Evolutionary conservation across 2,888 invertebrate genomes (phyloP).

Genomic region (Phymatocera aterrima): DNA sequence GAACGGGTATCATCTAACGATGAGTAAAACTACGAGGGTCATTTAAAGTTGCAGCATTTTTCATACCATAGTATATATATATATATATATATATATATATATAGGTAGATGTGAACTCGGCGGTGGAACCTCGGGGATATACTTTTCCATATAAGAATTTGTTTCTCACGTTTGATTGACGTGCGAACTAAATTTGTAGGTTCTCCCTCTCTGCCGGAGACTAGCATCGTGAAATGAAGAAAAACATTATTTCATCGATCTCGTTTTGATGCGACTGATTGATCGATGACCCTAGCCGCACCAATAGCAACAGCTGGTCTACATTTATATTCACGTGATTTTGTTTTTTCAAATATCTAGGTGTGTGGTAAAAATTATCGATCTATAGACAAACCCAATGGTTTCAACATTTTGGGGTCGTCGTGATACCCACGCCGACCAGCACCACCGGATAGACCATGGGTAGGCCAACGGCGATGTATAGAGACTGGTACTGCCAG

Average conservation of each 20-base stretch:
- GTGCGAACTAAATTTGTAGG: neutral
- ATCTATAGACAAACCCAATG: slow-evolving; percentile 27
- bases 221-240: neutral
- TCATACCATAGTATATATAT: neutral
- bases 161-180: slow-evolving; percentile 9
- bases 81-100: too few species aligned
- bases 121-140: neutral
- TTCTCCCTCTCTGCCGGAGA: neutral
- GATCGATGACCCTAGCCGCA: slow-evolving; percentile 3
- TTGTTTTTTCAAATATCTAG: neutral
- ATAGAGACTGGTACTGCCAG: slow-evolving; percentile 34
- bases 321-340: neutral
- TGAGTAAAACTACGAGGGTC: neutral
- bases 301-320: slow-evolving; percentile 24
- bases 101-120: too few species aligned
- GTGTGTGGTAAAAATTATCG: slow-evolving; percentile 11
- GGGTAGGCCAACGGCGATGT: slow-evolving; percentile 27
- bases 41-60: neutral
- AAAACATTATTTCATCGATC: neutral
- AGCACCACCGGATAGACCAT: slow-evolving; percentile 35
- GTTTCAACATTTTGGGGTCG: slow-evolving; percentile 38
- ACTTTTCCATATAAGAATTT: neutral
- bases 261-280: neutral
- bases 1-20: neutral
- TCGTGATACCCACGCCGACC: slow-evolving; percentile 41